Percentiles rank a stretch among this genome's conserved stretches.
These are phyloP conservation scores for Synchiropus splendidus DNA, from an alignment of 2,113 vertebrate species.

Conservation along the genomic window DNA sequence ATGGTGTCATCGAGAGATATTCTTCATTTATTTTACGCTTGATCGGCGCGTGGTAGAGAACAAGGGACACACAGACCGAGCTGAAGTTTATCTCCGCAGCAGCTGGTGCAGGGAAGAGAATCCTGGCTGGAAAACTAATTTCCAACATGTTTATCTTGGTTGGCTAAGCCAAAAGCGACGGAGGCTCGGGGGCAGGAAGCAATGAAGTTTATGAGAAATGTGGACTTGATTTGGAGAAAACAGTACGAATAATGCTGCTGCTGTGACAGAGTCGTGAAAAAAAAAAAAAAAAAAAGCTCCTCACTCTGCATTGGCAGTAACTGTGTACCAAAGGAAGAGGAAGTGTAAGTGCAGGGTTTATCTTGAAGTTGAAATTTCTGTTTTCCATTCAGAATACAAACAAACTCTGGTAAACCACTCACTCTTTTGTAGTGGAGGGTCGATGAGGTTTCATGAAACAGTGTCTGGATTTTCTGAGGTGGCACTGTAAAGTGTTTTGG, in stretches of 20 bases:
- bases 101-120: conserved; percentile 10
- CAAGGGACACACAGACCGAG: not conserved
- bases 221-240: conserved; percentile 40
- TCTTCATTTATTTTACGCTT: conserved; percentile 8
- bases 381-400: too few relatives aligned
- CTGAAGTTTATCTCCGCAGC: conserved; percentile 6
- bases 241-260: conserved; percentile 27
- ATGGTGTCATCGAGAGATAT: too few relatives aligned
- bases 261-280: conserved; percentile 11
- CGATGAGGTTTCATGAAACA: too few relatives aligned
- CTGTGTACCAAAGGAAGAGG: conserved; percentile 5
- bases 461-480: too few relatives aligned
- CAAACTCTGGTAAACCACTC: too few relatives aligned
- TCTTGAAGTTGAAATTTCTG: too few relatives aligned
- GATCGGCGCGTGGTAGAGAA: not conserved
- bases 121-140: conserved; percentile 27
- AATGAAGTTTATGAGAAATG: conserved; percentile 47
- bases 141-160: conserved; percentile 27
- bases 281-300: not conserved
- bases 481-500: too few relatives aligned
- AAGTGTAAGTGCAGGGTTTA: not conserved
- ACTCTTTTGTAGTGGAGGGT: too few relatives aligned
- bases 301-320: not conserved
- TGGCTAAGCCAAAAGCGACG: conserved; percentile 18
- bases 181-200: conserved; percentile 37